Conservation (phyloP, 2,113 vertebrate species). For the Isichthys henryi region DNA sequence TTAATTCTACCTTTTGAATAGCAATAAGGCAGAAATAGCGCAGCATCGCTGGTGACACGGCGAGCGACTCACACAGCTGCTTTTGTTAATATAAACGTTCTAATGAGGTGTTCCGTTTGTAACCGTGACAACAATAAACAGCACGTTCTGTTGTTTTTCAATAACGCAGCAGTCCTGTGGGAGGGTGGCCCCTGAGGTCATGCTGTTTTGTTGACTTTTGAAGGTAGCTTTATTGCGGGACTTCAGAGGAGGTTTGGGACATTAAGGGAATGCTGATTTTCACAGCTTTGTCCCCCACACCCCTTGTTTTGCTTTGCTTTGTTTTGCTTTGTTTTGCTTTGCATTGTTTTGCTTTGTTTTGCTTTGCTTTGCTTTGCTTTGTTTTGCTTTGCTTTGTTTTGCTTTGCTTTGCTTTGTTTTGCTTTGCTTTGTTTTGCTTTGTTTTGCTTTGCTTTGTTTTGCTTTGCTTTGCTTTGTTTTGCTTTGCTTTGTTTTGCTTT, state of each 20-base stretch:
- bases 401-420: background rate
- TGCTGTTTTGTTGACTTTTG: background rate
- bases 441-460: background rate
- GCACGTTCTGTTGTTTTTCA: slow-evolving; percentile 2
- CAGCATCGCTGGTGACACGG: background rate
- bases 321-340: background rate
- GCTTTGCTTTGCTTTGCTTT: background rate
- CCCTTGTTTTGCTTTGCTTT: background rate
- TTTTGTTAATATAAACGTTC: background rate
- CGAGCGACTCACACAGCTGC: background rate
- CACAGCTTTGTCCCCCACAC: background rate
- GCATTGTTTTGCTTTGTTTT: background rate
- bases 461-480: background rate
- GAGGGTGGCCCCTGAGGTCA: background rate
- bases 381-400: background rate
- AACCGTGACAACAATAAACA: slow-evolving; percentile 1
- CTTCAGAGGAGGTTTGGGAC: background rate
- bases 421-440: background rate
- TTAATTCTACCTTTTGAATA: background rate
- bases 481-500: background rate
- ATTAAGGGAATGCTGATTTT: background rate
- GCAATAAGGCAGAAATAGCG: background rate
- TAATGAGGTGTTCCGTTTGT: slow-evolving; percentile 19
- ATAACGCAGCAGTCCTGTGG: background rate
- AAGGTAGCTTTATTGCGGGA: background rate